Conservation (phyloP, 1,140 invertebrate genomes). For the Lysiphlebus fabarum region DNA sequence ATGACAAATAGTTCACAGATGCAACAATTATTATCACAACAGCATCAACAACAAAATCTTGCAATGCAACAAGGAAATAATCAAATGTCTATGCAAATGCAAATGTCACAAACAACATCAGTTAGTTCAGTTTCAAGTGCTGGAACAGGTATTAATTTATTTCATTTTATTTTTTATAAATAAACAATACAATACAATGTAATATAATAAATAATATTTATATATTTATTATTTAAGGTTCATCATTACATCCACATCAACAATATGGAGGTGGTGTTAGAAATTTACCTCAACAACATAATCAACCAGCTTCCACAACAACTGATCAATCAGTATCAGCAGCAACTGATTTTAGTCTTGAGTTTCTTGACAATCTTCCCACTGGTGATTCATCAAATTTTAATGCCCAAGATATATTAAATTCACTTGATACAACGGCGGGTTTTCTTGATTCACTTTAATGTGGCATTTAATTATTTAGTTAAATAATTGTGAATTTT, state of each 20-base stretch:
- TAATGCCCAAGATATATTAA: slow-evolving; percentile 74
- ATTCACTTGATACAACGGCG: slow-evolving; percentile 62
- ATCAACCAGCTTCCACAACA: slow-evolving; percentile 45
- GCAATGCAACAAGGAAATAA: slow-evolving; percentile 60
- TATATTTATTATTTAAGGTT: slow-evolving; percentile 33
- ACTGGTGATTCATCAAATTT: slow-evolving; percentile 67
- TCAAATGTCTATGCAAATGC: slow-evolving; percentile 57
- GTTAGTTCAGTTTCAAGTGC: slow-evolving; percentile 46
- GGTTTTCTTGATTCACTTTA: slow-evolving; percentile 58
- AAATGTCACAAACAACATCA: slow-evolving; percentile 55
- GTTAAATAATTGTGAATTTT: slow-evolving; percentile 18
- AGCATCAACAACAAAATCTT: slow-evolving; percentile 61
- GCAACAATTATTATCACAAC: slow-evolving; percentile 59
- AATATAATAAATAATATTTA: not conserved
- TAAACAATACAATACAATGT: not conserved
- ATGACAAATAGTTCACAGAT: slow-evolving; percentile 50
- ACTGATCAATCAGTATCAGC: slow-evolving; percentile 49
- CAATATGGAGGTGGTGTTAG: slow-evolving; percentile 47
- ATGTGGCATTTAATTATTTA: slow-evolving; percentile 22
- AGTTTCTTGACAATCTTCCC: slow-evolving; percentile 77
- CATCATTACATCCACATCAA: slow-evolving; percentile 50
- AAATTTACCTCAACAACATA: slow-evolving; percentile 43
- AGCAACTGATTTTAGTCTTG: slow-evolving; percentile 71
- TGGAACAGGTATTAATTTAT: slow-evolving; percentile 40
- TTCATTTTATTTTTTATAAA: slow-evolving; percentile 8